Evolutionary conservation across 2,113 vertebrate species (phyloP).

Genomic region (Excalfactoria chinensis): DNA sequence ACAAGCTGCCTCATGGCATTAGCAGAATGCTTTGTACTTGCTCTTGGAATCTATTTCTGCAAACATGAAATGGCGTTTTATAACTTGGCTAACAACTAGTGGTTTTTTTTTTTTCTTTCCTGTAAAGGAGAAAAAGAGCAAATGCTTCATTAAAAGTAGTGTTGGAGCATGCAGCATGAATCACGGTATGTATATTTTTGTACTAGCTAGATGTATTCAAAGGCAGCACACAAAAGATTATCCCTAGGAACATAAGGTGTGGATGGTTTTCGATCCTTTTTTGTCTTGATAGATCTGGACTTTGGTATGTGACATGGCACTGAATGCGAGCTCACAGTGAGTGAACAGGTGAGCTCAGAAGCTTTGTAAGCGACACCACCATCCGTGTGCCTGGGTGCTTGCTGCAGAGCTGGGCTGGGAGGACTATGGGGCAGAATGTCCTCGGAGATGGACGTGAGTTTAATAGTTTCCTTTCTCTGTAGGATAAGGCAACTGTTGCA

Average conservation of each 20-base stretch:
- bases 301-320: not conserved
- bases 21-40: not conserved
- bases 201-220: conserved; percentile 19
- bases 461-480: not conserved
- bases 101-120: not conserved
- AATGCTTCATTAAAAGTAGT: not conserved
- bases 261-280: conserved; percentile 24
- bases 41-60: not conserved
- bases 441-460: not conserved
- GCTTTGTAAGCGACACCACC: not conserved
- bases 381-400: fast-evolving
- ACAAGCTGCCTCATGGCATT: not conserved
- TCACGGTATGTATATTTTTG: not conserved
- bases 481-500: not conserved
- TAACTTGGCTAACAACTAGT: not conserved
- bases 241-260: not conserved
- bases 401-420: not conserved
- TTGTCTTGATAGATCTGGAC: not conserved
- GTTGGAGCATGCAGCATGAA: not conserved
- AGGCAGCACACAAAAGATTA: not conserved
- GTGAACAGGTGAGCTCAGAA: not conserved
- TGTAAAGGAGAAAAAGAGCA: not conserved
- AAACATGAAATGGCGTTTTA: conserved; percentile 7
- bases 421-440: not conserved
- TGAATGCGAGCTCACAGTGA: not conserved